phyloP scores from a whole-genome alignment of 2,888 invertebrate species.

The Frankliniella fusca region DNA sequence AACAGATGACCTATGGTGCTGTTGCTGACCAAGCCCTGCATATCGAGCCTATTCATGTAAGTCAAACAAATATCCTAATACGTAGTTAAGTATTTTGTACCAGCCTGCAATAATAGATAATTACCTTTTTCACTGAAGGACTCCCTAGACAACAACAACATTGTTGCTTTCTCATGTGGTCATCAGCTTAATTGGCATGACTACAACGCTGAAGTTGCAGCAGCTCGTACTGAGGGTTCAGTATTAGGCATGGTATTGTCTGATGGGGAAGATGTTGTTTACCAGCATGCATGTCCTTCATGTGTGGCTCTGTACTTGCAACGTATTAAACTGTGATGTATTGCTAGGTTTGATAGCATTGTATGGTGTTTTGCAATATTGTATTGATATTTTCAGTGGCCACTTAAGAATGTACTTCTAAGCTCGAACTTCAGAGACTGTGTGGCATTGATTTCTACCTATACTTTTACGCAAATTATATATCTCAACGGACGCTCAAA shows the following conservation, averaged over 20 bases:
- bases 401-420: background rate
- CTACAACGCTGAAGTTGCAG: constrained; percentile 7
- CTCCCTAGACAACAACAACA: constrained; percentile 11
- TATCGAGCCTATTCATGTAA: background rate
- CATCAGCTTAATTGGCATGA: constrained; percentile 11
- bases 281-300: constrained; percentile 2
- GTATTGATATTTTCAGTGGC: too few relatives aligned
- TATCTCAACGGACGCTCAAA: background rate
- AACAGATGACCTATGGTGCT: background rate
- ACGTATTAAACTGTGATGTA: constrained; percentile 17
- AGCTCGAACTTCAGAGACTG: background rate
- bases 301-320: constrained; percentile 17
- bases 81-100: too few relatives aligned
- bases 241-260: background rate
- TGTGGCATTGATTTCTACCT: background rate
- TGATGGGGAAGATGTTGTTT: background rate
- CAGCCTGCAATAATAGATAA: background rate
- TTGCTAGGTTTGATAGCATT: background rate
- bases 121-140: background rate
- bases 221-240: background rate
- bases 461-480: background rate
- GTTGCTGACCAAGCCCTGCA: background rate
- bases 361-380: background rate
- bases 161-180: constrained; percentile 9
- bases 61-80: background rate